These are phyloP conservation scores for Loxodonta africana DNA, from an alignment of 2,113 vertebrate genomes.

Conservation along the genomic window DNA sequence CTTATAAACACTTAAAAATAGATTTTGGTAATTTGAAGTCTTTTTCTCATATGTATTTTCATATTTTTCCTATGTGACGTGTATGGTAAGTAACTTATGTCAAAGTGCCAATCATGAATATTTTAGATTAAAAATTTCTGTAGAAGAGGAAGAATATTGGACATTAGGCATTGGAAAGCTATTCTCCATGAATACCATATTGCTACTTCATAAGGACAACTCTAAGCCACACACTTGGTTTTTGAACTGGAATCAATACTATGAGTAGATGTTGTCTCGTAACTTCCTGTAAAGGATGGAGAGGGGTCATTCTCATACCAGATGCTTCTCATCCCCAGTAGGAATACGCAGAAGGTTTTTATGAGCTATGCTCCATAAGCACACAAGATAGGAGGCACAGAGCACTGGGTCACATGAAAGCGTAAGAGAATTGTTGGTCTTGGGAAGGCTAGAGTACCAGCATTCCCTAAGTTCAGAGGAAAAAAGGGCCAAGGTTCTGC, in stretches of 20 bases:
- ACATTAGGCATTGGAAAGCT: not conserved
- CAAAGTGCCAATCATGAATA: not conserved
- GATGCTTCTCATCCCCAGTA: not conserved
- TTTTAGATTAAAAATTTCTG: slow-evolving; percentile 48
- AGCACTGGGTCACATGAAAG: not conserved
- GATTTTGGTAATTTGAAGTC: not conserved
- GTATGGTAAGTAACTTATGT: not conserved
- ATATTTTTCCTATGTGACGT: not conserved
- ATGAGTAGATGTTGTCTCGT: slow-evolving; percentile 18
- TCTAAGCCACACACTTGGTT: not conserved
- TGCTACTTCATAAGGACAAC: not conserved
- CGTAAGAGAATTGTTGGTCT: not conserved
- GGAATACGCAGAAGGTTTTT: slow-evolving; percentile 5
- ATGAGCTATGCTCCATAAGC: not conserved
- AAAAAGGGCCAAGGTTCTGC: not conserved
- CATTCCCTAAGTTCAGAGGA: not conserved
- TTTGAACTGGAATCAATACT: slow-evolving; percentile 42
- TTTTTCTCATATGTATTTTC: not conserved
- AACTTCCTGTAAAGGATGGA: not conserved
- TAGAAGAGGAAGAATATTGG: not conserved
- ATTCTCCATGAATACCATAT: not conserved
- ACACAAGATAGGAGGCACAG: not conserved
- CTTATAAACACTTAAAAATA: not conserved
- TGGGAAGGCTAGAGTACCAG: not conserved
- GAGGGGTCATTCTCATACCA: not conserved